Conservation (phyloP, 2,888 invertebrate genomes). For the Mesorhabditis sp. region DNA sequence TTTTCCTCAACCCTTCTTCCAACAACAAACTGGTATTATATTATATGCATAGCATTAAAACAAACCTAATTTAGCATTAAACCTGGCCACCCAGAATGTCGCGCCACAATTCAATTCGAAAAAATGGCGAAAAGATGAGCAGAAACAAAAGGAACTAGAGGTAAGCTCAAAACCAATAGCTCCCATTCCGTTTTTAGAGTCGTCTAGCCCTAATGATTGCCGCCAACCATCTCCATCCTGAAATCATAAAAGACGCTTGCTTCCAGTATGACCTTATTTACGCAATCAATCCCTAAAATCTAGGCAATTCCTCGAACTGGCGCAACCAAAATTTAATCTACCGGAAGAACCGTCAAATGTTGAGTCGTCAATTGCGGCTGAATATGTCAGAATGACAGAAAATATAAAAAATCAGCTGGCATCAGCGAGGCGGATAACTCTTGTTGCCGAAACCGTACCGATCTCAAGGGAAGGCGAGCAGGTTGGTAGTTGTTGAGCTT, state of each 20-base stretch:
- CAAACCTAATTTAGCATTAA: neutral
- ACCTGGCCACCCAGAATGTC: conserved; percentile 24
- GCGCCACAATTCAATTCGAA: conserved; percentile 35
- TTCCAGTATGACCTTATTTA: neutral
- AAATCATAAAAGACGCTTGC: neutral
- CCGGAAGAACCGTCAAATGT: conserved; percentile 27
- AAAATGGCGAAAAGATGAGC: conserved; percentile 50
- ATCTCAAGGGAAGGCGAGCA: neutral
- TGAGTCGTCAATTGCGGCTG: conserved; percentile 13
- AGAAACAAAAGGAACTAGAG: conserved; percentile 42
- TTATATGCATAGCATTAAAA: conserved; percentile 7
- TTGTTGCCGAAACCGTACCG: conserved; percentile 17
- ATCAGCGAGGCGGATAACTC: conserved; percentile 15
- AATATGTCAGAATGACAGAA: conserved; percentile 8
- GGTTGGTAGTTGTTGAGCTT: conserved; percentile 9
- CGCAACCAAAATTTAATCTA: conserved; percentile 47
- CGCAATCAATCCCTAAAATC: conserved; percentile 5
- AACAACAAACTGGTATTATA: neutral
- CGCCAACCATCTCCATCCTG: neutral
- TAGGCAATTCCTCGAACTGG: conserved; percentile 43
- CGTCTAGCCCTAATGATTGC: conserved; percentile 20
- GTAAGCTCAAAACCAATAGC: conserved; percentile 7
- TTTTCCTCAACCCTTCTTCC: conserved; percentile 21
- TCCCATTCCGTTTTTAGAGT: neutral
- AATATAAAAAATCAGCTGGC: conserved; percentile 22